phyloP scores from a whole-genome alignment of 2,888 invertebrate genomes.

The Sphecodes monilicornis region DNA sequence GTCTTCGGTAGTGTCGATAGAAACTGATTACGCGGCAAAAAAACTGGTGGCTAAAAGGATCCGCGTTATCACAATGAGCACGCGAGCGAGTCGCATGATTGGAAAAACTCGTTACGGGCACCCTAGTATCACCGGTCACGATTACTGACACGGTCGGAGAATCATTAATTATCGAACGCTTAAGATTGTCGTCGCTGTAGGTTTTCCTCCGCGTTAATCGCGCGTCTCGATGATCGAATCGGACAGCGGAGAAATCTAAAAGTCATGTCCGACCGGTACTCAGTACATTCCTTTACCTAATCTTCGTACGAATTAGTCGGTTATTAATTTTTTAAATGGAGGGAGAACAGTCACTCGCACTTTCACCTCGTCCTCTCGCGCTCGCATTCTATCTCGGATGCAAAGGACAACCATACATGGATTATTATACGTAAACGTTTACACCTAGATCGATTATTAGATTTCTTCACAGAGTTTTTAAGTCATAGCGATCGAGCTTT shows the following conservation, averaged over 20 bases:
- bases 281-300: not conserved
- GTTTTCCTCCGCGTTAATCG: conserved; percentile 4
- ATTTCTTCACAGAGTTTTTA: conserved; percentile 13
- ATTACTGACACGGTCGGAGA: not conserved
- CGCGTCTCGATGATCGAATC: conserved; percentile 17
- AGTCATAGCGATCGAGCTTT: conserved; percentile 15
- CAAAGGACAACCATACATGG: not conserved
- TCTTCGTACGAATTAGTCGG: not conserved
- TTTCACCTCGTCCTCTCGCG: not conserved
- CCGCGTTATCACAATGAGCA: conserved; percentile 10
- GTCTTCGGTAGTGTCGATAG: conserved; percentile 36
- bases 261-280: not conserved
- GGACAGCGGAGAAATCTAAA: not conserved
- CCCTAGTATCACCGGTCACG: not conserved
- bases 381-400: not conserved
- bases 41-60: conserved; percentile 39
- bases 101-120: not conserved
- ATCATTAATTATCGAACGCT: conserved; percentile 39
- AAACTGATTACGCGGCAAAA: conserved; percentile 43
- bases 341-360: not conserved
- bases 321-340: conserved; percentile 1
- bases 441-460: conserved; percentile 10
- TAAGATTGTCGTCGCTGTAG: conserved; percentile 58
- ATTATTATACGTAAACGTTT: conserved; percentile 19
- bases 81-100: conserved; percentile 5